Base-by-base conservation (phyloP, 2,797 vertebrate species). In the Geotrypetes seraphini region DNA sequence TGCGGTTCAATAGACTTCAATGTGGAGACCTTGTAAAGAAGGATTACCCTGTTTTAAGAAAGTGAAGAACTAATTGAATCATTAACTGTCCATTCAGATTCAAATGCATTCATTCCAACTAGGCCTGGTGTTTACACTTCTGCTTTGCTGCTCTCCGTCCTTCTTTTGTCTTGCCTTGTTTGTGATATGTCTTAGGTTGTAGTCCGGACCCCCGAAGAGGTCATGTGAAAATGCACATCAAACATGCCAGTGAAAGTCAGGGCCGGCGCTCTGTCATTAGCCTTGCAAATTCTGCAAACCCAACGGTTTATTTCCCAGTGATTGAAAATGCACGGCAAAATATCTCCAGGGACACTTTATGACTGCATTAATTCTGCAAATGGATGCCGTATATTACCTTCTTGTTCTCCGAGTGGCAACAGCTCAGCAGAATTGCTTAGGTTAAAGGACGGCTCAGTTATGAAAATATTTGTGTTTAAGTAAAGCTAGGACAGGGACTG, bases 61-160 rank as follows among this genome's bases (percentile, higher is more conserved):
- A 78, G 66, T 77, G 74, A 70, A 73, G 79, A 81, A 69, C 72
- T 74, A 80, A 76, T 84, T 81, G 66, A 83, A 80, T 79, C 60
- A 75, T 89, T 88, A 85, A 77, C 69, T 66, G 62, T 39, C 75
- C 66, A 81, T 85, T 88, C 71, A 78, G 53, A 86, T 84, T 86
- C 71, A 86, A 87, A 85, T 84, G 69, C 66, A 64, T 65, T 64
- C 52, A 47, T 75, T 67, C 50, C 52, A 52, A 47, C 53, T 31
- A 18, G 42, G 66, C 52, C 30, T 12, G 24, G 11, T 75, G 55
- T 79, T 80, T 79, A 58, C 53, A 53, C 44, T 75, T 73, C 67
- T 73, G 33, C 66, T 80, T 67, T 60, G 31, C 33, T 43, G 31
- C 43, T 71, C 50, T 39, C 45, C 23, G 26, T 58, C 19, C 50